phyloP scores from a whole-genome alignment of 2,797 vertebrate genomes.

The Pachyuromys duprasi region DNA sequence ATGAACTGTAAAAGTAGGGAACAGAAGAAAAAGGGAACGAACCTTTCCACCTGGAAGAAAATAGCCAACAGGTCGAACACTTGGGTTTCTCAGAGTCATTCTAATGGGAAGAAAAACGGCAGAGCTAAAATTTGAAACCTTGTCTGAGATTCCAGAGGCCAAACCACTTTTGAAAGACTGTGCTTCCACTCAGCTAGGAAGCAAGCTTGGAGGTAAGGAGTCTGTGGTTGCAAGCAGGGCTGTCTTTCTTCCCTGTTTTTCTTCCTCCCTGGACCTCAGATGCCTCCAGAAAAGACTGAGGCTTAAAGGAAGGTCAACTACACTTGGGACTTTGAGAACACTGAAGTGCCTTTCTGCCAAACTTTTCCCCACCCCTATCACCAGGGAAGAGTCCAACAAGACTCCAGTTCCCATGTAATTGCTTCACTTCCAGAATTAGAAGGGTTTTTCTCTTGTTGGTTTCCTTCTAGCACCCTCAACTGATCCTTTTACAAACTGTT shows the following conservation, averaged over 20 bases:
- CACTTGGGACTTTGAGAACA: constrained; percentile 76
- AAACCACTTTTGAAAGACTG: background rate
- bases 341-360: constrained; percentile 75
- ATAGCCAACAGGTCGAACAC: background rate
- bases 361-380: constrained; percentile 74
- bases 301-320: constrained; percentile 78
- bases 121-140: constrained; percentile 17
- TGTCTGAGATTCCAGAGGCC: constrained; percentile 22
- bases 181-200: background rate
- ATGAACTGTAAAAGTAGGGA: background rate
- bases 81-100: background rate
- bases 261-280: constrained; percentile 72
- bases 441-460: constrained; percentile 72
- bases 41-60: background rate
- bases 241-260: background rate
- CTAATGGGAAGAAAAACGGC: background rate
- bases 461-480: constrained; percentile 80
- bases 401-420: constrained; percentile 82
- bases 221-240: background rate
- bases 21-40: background rate
- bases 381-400: constrained; percentile 76
- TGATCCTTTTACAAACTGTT: constrained; percentile 82
- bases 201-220: background rate
- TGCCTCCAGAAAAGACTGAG: constrained; percentile 65
- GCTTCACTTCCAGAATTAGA: constrained; percentile 80